Percentiles rank a stretch among this genome's conserved stretches.
Evolutionary conservation across 2,888 invertebrate genomes (phyloP).

Genomic region (Furcula furcula): DNA sequence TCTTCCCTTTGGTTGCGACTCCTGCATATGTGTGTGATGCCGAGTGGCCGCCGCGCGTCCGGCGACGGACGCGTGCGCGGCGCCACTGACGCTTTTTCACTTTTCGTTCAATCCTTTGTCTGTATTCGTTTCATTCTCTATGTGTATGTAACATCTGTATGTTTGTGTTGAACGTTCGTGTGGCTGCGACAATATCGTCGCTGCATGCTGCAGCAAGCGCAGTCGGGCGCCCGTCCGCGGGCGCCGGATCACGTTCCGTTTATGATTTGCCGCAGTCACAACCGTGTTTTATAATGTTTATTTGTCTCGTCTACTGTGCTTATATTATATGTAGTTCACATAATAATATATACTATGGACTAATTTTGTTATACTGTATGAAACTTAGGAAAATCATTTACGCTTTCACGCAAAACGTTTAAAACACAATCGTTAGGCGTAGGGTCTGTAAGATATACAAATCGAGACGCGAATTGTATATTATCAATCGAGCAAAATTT

Average conservation of each 20-base stretch:
- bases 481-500: constrained; percentile 75
- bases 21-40: constrained; percentile 81
- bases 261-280: constrained; percentile 73
- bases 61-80: constrained; percentile 68
- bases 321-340: constrained; percentile 70
- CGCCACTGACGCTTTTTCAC: constrained; percentile 74
- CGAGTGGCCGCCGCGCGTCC: constrained; percentile 70
- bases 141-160: constrained; percentile 83
- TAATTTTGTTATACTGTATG: constrained; percentile 71
- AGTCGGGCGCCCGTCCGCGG: constrained; percentile 41
- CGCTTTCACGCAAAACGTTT: constrained; percentile 81
- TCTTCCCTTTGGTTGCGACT: constrained; percentile 80
- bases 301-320: constrained; percentile 81
- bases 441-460: constrained; percentile 71
- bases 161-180: constrained; percentile 79
- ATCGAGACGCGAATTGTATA: constrained; percentile 72
- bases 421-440: constrained; percentile 72
- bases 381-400: constrained; percentile 81
- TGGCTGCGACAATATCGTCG: constrained; percentile 69
- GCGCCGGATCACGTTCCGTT: constrained; percentile 39
- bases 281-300: constrained; percentile 75
- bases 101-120: constrained; percentile 79
- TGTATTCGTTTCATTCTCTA: constrained; percentile 82
- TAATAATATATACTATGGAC: constrained; percentile 70
- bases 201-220: constrained; percentile 37